These are phyloP conservation scores for Crotalus viridis DNA, from an alignment of 2,113 vertebrate genomes.

Conservation along the genomic window DNA sequence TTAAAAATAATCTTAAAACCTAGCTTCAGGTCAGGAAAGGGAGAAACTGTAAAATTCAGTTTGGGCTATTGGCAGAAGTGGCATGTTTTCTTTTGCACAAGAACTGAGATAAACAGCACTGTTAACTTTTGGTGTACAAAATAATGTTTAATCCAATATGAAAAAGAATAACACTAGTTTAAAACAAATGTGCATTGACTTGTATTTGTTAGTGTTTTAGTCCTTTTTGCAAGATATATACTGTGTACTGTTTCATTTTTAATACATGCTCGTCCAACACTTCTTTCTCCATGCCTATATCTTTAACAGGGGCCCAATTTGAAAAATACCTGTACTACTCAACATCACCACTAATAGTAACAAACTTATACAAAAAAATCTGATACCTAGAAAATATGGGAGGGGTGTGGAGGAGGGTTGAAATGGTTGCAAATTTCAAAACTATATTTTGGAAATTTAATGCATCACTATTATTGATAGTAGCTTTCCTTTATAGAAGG, in stretches of 20 bases:
- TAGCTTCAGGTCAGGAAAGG: constrained; percentile 41
- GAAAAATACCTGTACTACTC: constrained; percentile 37
- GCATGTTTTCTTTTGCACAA: constrained; percentile 60
- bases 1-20: constrained; percentile 50
- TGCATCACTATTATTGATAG: constrained; percentile 50
- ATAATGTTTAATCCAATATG: constrained; percentile 76
- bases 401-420: constrained; percentile 63
- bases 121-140: constrained; percentile 74
- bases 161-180: constrained; percentile 77
- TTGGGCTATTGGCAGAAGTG: constrained; percentile 57
- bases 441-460: constrained; percentile 60
- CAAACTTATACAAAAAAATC: constrained; percentile 48
- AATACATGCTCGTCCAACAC: constrained; percentile 74
- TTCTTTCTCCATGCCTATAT: constrained; percentile 75
- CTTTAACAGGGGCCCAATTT: constrained; percentile 75
- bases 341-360: constrained; percentile 66
- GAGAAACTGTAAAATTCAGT: constrained; percentile 43
- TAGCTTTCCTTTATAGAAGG: constrained; percentile 63
- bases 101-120: constrained; percentile 77
- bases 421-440: constrained; percentile 44
- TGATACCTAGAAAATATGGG: constrained; percentile 43
- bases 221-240: constrained; percentile 73
- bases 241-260: constrained; percentile 75
- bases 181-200: constrained; percentile 75
- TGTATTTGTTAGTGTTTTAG: constrained; percentile 81